Evolutionary conservation across 2,797 vertebrate species (phyloP), one percentile per base, ranked within the genome.

Genomic region (Agapornis canus): DNA sequence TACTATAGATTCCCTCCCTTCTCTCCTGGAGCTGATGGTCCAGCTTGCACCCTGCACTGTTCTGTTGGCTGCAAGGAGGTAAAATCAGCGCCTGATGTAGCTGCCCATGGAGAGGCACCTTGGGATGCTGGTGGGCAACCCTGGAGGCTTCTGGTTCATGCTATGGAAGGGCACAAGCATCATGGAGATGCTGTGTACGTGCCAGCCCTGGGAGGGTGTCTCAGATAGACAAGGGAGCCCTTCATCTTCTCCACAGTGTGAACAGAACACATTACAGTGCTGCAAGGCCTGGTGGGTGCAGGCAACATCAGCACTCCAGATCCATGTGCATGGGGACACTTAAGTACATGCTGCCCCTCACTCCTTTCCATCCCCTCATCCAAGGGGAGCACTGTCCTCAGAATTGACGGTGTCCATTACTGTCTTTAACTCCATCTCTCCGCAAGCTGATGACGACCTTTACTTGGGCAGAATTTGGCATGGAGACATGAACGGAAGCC

Each of bases 291-390:
- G 66, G 42, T 0, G 7, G 39, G 52, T 12, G 26, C 77, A 45
- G 68, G 56, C 25, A 29, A 27, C 1, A 15, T n/a, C 5, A 6
- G 35, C 59, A 72, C 72, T 37, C 59, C 5, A 11, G 12, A 27
- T 47, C 13, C 29, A 3, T 0, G 3, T 3, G 40, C 5, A 10
- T 5, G 45, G 31, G 48, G 25, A 4, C 6, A 25, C 32, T 13
- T 32, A 22, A 22, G 17, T 14, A 42, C 35, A 2, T 0, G 2
- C n/a, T 3, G 1, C 2, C 5, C 57, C 60, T 45, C 39, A 1
- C 12, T 48, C 4, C 49, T n/a, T 19, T 8, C 71, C 78, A 25
- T 11, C 47, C 20, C 27, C 32, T 47, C 27, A 13, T 15, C 71
- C 51, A 11, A 26, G 21, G 27, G 56, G 3, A 83, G 13, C 48